Evolutionary conservation across 2,113 vertebrate species (phyloP).

Genomic region (Chiloscyllium plagiosum): DNA sequence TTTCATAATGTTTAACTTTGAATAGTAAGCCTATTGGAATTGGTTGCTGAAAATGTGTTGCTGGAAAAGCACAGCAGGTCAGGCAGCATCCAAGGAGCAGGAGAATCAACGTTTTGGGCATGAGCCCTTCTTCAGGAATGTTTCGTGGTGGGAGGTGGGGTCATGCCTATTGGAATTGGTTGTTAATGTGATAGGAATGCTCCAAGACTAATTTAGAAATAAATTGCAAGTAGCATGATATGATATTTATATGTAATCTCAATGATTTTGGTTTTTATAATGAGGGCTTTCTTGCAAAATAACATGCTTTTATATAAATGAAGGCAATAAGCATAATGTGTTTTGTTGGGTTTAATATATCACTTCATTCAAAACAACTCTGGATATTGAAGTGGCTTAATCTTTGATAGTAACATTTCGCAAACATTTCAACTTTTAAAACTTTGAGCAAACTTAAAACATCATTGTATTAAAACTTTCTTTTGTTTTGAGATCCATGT

Average conservation of each 20-base stretch:
- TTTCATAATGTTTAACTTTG: not conserved
- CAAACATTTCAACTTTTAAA: not conserved
- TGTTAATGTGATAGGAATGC: not conserved
- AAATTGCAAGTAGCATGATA: not conserved
- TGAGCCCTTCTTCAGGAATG: too few species aligned
- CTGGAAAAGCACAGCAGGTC: too few species aligned
- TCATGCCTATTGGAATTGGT: not conserved
- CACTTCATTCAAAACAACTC: not conserved
- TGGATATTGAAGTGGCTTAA: not conserved
- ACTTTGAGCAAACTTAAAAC: not conserved
- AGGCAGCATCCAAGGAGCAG: too few species aligned
- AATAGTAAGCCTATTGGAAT: not conserved
- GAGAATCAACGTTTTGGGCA: too few species aligned
- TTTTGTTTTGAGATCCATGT: slow-evolving; percentile 3
- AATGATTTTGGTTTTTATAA: not conserved
- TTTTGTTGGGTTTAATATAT: not conserved
- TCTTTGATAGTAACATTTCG: not conserved
- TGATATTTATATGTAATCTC: not conserved
- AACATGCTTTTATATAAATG: not conserved
- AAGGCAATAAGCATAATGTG: not conserved
- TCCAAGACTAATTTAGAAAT: not conserved
- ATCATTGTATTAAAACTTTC: not conserved
- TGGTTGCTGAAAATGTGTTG: too few species aligned
- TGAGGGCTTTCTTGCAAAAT: not conserved
- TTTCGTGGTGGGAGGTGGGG: too few species aligned